Evolutionary conservation across 2,113 vertebrate species (phyloP).

Genomic region (human (Homo sapiens)): DNA sequence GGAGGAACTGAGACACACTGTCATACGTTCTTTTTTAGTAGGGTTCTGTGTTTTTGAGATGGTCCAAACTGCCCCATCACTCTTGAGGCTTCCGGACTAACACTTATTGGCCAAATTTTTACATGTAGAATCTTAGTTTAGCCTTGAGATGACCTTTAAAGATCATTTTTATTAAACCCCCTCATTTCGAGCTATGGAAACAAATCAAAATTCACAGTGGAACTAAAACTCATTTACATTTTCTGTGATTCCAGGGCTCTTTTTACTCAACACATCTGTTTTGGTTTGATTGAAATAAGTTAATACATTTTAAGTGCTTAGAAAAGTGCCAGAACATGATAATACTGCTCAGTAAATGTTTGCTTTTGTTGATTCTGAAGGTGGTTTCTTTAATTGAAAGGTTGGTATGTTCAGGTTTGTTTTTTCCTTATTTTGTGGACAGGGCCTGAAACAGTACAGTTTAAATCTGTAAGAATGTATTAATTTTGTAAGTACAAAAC

Average conservation of each 20-base stretch:
- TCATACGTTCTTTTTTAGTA: background rate
- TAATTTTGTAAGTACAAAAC: background rate
- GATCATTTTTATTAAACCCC: background rate
- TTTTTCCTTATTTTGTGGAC: background rate
- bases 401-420: background rate
- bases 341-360: background rate
- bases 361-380: background rate
- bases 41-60: slow-evolving; percentile 15
- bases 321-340: background rate
- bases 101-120: background rate
- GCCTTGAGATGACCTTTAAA: background rate
- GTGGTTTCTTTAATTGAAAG: slow-evolving; percentile 30
- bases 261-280: background rate
- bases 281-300: background rate
- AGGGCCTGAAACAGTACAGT: background rate
- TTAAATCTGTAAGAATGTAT: slow-evolving; percentile 6
- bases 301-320: background rate
- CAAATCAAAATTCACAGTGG: background rate
- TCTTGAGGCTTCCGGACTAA: background rate
- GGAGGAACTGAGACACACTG: background rate
- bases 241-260: background rate
- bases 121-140: background rate
- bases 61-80: background rate
- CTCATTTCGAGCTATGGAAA: background rate
- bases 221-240: background rate